These are phyloP conservation scores for Brachionus paranguensis DNA, from an alignment of 1,140 invertebrate species.

Conservation along the genomic window DNA sequence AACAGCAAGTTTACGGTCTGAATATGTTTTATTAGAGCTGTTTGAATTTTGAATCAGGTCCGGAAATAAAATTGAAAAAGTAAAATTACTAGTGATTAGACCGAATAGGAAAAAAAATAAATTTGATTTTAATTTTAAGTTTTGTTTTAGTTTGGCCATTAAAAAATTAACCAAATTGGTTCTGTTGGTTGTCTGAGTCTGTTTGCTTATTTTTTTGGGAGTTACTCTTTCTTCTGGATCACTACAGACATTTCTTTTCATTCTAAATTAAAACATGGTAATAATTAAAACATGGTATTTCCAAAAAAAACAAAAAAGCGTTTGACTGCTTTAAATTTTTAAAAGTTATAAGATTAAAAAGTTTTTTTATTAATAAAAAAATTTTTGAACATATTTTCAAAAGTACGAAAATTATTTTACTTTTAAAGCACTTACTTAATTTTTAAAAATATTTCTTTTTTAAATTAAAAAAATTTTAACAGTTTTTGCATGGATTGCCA, in stretches of 20 bases:
- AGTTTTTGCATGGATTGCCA: slow-evolving; percentile 29
- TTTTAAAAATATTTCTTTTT: not conserved
- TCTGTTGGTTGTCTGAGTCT: not conserved
- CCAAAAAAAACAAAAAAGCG: not conserved
- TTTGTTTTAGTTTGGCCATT: not conserved
- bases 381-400: too few relatives aligned
- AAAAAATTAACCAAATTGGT: not conserved
- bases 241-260: not conserved
- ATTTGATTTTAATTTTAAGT: not conserved
- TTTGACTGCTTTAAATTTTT: not conserved
- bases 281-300: not conserved
- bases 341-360: not conserved
- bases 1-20: slow-evolving; percentile 18
- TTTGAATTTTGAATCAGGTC: not conserved
- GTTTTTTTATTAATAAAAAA: not conserved
- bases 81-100: not conserved
- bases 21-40: not conserved
- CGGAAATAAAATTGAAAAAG: not conserved
- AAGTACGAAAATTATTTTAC: not conserved
- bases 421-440: not conserved
- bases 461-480: not conserved
- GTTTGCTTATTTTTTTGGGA: not conserved
- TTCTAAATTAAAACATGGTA: not conserved
- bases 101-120: not conserved
- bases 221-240: not conserved